Evolutionary conservation across 2,888 invertebrate genomes (phyloP).

Genomic region (Branchinecta sandiegonensis): DNA sequence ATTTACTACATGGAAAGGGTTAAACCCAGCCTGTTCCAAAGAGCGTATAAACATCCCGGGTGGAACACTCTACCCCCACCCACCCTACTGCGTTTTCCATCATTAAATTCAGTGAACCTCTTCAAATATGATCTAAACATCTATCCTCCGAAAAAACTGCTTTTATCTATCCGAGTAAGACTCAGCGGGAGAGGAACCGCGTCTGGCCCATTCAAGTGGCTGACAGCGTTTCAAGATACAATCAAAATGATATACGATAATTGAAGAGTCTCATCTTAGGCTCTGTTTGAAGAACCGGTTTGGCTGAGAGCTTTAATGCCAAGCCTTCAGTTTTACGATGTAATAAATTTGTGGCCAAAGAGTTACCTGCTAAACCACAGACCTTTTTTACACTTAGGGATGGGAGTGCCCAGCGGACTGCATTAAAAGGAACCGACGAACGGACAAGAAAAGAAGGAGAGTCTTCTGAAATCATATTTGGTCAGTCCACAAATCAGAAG

Average conservation of each 20-base stretch:
- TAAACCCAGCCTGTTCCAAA: neutral
- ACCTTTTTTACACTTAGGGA: too few species aligned
- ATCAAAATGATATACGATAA: conserved; percentile 12
- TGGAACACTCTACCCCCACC: neutral
- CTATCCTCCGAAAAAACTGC: neutral
- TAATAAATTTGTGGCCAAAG: neutral
- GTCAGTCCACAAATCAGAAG: too few species aligned
- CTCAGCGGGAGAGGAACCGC: neutral
- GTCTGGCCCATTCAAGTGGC: neutral
- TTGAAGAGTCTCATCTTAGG: conserved; percentile 5
- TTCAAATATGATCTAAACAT: conserved; percentile 12
- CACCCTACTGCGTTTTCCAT: neutral
- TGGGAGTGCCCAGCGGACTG: too few species aligned
- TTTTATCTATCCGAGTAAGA: neutral
- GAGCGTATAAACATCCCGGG: neutral
- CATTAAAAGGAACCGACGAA: too few species aligned
- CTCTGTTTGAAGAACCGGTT: neutral
- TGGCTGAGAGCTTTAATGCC: neutral
- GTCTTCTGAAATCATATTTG: too few species aligned
- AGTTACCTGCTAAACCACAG: neutral
- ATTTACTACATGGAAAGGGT: too few species aligned
- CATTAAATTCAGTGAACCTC: conserved; percentile 10
- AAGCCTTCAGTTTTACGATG: conserved; percentile 2
- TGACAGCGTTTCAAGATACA: conserved; percentile 14
- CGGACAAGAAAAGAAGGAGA: too few species aligned